Conservation (phyloP, 2,113 vertebrate species). For the Erpornis zantholeuca region DNA sequence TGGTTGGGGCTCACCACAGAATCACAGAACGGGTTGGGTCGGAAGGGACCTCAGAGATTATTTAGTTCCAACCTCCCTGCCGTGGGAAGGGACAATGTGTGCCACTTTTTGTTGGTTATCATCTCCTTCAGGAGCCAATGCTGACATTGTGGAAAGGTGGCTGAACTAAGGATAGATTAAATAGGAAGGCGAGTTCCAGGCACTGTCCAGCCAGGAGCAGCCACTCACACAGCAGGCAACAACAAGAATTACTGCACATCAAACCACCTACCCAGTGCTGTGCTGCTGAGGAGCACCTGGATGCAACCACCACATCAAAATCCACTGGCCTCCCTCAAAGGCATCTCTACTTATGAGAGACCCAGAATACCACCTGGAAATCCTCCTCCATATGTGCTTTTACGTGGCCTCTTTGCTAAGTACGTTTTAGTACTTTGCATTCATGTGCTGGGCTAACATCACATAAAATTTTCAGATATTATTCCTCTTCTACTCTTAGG, state of each 20-base stretch:
- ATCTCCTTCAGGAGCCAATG: neutral
- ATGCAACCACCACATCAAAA: neutral
- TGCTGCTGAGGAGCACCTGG: neutral
- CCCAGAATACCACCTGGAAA: neutral
- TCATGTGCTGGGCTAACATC: neutral
- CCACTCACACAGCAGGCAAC: neutral
- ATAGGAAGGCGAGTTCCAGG: neutral
- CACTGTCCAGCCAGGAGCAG: neutral
- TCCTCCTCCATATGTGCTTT: neutral
- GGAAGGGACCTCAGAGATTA: neutral
- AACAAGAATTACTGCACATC: neutral
- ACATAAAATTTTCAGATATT: neutral
- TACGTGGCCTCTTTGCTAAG: neutral
- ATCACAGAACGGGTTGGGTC: neutral
- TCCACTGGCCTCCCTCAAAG: neutral
- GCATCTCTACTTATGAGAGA: neutral
- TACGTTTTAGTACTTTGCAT: neutral
- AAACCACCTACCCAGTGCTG: neutral
- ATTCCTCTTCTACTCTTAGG: neutral
- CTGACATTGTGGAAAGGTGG: neutral
- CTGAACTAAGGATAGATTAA: neutral
- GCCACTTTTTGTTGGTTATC: neutral
- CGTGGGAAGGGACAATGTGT: rapidly evolving
- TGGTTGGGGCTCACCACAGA: neutral
- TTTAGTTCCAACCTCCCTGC: neutral